Base-by-base conservation (phyloP, 2,113 vertebrate species). In the Triplophysa tibetana region DNA sequence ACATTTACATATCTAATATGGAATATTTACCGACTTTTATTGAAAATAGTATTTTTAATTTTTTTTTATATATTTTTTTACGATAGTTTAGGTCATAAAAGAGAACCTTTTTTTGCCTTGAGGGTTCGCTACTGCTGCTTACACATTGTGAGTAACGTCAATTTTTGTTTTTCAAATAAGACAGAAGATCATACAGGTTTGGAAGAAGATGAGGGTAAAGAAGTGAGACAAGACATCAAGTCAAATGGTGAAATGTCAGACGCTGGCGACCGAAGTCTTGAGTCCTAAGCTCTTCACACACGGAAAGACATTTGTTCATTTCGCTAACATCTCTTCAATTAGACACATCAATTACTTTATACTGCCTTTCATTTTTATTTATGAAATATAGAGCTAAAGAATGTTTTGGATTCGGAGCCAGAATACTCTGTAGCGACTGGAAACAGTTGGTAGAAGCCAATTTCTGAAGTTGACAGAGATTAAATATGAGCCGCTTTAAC, bases 401-500 rank as follows among this genome's bases (percentile, higher is more conserved):
- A 43, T 69, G 17, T 70, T 38, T 66, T 65, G 29, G 29, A 24
- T 23, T 72, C 17, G 4, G 60, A 45, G 33, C 26, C 23, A 63
- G 11, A 64, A 45, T 60, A 9, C 52, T 73, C n/a, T 41, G 2
- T 21, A 16, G 8, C 16, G 21, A 64, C 70, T 64, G 24, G n/a
- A 79, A 77, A 33, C 52, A 69, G 61, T 82, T 66, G 5, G 14
- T 45, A 3, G 43, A 72, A 76, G 72, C 45, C 52, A 43, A 61
- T 9, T 23, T 54, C 60, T 79, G 19, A 79, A 26, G 52, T 6
- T 8, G 33, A 19, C 9, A 13, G 52, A 6, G 45, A 84, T 65
- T 58, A 9, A 78, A 61, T 81, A 75, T 69, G 48, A 70, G n/a
- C 65, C 43, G 68, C 66, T 68, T 64, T 78, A 24, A n/a, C 7